Evolutionary conservation across 2,113 vertebrate genomes (phyloP).

Genomic region (Pseudonaja textilis): DNA sequence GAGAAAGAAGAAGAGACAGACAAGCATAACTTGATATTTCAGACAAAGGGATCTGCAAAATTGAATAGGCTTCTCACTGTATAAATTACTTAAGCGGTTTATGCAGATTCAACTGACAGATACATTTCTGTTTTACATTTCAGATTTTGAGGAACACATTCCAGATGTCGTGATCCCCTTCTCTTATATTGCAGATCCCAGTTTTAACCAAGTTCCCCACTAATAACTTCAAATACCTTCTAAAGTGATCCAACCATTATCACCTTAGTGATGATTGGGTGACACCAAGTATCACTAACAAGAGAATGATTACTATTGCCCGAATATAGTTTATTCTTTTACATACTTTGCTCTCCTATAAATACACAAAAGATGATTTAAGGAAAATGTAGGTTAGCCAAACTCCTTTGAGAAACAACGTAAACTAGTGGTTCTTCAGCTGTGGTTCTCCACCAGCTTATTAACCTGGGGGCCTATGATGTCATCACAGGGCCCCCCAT

Average conservation of each 20-base stretch:
- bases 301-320: not conserved
- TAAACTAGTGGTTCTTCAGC: conserved; percentile 30
- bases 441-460: not conserved
- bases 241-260: not conserved
- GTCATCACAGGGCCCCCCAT: not conserved
- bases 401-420: conserved; percentile 42
- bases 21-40: not conserved
- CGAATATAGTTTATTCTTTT: not conserved
- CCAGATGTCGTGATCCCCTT: conserved; percentile 4
- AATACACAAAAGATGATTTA: conserved; percentile 48
- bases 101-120: conserved; percentile 44
- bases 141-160: conserved; percentile 12
- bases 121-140: conserved; percentile 44
- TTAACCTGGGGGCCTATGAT: not conserved
- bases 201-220: conserved; percentile 42
- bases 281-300: not conserved
- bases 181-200: conserved; percentile 19
- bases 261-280: not conserved
- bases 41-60: not conserved
- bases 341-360: conserved; percentile 33
- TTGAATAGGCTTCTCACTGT: not conserved
- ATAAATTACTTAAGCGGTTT: conserved; percentile 32
- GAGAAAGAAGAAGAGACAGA: conserved; percentile 6
- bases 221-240: conserved; percentile 12
- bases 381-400: conserved; percentile 28